phyloP scores from a whole-genome alignment of 2,113 vertebrate species.

The Hirundichthys speculiger region DNA sequence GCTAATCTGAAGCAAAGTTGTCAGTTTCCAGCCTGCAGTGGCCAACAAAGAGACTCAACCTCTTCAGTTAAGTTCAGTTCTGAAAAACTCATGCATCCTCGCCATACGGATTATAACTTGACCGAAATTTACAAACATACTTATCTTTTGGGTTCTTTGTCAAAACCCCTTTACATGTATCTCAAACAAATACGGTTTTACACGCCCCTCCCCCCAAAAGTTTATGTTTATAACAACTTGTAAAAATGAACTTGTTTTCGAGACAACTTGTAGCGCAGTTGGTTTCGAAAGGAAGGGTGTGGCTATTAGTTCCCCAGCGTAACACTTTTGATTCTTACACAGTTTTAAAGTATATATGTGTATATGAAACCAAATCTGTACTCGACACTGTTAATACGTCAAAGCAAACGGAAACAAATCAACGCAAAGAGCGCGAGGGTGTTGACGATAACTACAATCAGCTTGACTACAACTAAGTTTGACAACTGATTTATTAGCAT shows the following conservation, averaged over 20 bases:
- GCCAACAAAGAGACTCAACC: neutral
- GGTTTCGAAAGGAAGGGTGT: constrained; percentile 75
- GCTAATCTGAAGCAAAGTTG: too few species aligned
- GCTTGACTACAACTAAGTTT: neutral
- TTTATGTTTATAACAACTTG: neutral
- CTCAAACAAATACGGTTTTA: too few species aligned
- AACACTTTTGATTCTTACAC: neutral
- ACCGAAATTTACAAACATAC: neutral
- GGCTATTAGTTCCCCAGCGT: constrained; percentile 64
- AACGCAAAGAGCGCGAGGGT: neutral
- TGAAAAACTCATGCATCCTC: constrained; percentile 20
- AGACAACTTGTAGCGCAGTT: constrained; percentile 43
- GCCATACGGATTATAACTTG: constrained; percentile 13
- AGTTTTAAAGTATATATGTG: neutral
- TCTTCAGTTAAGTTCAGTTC: neutral
- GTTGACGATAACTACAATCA: neutral
- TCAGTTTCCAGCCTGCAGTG: too few species aligned
- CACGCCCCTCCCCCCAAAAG: too few species aligned
- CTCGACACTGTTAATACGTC: fast-evolving
- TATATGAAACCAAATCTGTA: too few species aligned
- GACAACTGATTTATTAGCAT: constrained; percentile 45
- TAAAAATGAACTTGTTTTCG: constrained; percentile 1
- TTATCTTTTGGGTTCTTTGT: too few species aligned
- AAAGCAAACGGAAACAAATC: neutral
- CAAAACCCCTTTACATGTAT: too few species aligned